phyloP scores from a whole-genome alignment of 2,888 invertebrate genomes.

The Drosophila imparisetae region DNA sequence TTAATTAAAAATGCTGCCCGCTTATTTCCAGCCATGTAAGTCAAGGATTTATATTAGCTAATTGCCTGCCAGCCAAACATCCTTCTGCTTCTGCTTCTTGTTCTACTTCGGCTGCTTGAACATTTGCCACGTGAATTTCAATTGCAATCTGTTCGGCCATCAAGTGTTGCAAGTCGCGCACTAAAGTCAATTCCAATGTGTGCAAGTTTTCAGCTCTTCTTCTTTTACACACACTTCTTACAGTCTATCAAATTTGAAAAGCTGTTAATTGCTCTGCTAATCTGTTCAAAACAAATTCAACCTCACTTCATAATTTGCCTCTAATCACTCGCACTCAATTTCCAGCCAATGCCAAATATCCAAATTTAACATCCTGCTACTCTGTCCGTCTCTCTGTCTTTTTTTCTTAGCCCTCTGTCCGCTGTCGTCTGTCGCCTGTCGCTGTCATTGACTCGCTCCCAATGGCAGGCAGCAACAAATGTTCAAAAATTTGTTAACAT shows the following conservation, averaged over 20 bases:
- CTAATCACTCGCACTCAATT: conserved; percentile 67
- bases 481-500: conserved; percentile 80
- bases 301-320: conserved; percentile 66
- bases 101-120: conserved; percentile 7
- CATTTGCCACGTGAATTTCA: conserved; percentile 45
- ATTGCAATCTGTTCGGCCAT: conserved; percentile 56
- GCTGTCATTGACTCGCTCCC: conserved; percentile 1
- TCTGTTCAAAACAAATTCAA: background rate
- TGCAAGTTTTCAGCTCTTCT: conserved; percentile 2
- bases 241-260: conserved; percentile 62
- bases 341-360: conserved; percentile 12
- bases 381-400: conserved; percentile 16
- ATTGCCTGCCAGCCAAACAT: conserved; percentile 25
- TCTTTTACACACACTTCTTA: conserved; percentile 26
- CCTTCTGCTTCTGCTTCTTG: background rate
- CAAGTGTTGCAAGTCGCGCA: background rate
- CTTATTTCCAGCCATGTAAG: conserved; percentile 31
- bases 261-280: conserved; percentile 53
- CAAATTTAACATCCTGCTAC: conserved; percentile 60
- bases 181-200: background rate
- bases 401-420: background rate
- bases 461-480: conserved; percentile 69
- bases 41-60: conserved; percentile 57
- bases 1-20: conserved; percentile 67
- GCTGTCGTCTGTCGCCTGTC: background rate